Percentiles rank a stretch among this genome's conserved stretches.
Conservation (phyloP, 2,797 vertebrate genomes). For the Rhinella marina region DNA sequence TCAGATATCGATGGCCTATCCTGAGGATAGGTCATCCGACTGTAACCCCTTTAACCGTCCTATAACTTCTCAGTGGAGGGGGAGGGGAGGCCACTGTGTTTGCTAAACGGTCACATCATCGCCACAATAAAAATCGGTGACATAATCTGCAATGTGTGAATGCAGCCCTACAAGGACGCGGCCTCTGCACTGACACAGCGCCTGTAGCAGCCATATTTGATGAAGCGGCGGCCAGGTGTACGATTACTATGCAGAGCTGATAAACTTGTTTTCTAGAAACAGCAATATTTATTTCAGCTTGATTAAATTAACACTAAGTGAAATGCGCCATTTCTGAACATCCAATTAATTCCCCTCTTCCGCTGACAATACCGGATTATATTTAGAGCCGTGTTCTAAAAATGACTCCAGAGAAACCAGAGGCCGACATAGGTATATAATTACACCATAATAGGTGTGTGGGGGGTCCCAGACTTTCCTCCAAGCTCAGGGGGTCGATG, state of each 20-base stretch:
- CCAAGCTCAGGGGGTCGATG: no score
- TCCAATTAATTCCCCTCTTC: background rate
- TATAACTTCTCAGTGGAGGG: no score
- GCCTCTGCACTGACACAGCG: background rate
- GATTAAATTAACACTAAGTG: constrained; percentile 22
- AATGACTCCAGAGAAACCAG: background rate
- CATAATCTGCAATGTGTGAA: background rate
- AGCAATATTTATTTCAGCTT: constrained; percentile 2
- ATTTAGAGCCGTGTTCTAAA: background rate
- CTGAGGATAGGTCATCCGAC: no score
- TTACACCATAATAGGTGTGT: no score
- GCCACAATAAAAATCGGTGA: no score
- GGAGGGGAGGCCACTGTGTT: no score
- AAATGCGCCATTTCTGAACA: constrained; percentile 1
- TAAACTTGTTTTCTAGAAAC: background rate
- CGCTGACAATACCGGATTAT: background rate
- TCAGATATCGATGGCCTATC: no score
- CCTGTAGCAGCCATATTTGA: background rate
- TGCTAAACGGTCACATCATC: no score
- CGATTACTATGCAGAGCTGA: background rate
- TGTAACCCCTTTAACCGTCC: no score
- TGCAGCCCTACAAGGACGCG: background rate
- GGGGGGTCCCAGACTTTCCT: no score
- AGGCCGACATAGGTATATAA: no score
- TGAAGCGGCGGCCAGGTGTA: background rate